Conservation (phyloP, 2,888 invertebrate genomes). For the Stenodema calcarata region DNA sequence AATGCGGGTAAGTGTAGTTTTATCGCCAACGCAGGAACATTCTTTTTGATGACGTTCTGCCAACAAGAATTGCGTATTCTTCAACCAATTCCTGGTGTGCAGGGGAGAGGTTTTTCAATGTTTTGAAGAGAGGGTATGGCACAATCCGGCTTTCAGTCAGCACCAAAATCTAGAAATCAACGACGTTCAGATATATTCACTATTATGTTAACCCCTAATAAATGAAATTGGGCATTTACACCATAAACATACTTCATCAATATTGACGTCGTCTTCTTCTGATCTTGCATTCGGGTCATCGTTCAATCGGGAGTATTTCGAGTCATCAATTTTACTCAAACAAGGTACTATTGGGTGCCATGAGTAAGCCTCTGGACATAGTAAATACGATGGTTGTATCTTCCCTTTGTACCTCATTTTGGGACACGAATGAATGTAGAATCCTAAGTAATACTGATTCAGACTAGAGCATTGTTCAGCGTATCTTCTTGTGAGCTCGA, state of each 20-base stretch:
- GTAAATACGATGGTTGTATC: slow-evolving; percentile 81
- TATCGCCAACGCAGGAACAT: slow-evolving; percentile 4
- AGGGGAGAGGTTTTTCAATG: neutral
- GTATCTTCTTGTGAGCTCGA: slow-evolving; percentile 78
- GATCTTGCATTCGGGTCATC: slow-evolving; percentile 63
- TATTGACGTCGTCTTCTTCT: slow-evolving; percentile 68
- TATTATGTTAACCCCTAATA: too few relatives aligned
- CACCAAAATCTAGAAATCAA: neutral
- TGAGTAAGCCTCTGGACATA: slow-evolving; percentile 90
- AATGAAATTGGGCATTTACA: neutral
- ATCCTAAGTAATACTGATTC: slow-evolving; percentile 96
- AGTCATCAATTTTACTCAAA: slow-evolving; percentile 72
- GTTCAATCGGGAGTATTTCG: slow-evolving; percentile 78
- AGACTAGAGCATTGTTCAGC: slow-evolving; percentile 69
- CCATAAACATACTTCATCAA: slow-evolving; percentile 66
- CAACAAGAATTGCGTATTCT: neutral
- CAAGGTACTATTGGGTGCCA: slow-evolving; percentile 82
- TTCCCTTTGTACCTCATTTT: slow-evolving; percentile 99
- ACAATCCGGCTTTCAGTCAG: neutral
- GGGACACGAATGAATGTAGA: slow-evolving; percentile 92
- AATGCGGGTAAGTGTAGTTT: too few relatives aligned
- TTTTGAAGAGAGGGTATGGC: neutral
- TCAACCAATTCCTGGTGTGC: neutral
- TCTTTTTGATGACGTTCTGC: neutral
- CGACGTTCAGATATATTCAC: too few relatives aligned